These are phyloP conservation scores for Gila orcuttii DNA, from an alignment of 2,113 vertebrate genomes.

Conservation along the genomic window DNA sequence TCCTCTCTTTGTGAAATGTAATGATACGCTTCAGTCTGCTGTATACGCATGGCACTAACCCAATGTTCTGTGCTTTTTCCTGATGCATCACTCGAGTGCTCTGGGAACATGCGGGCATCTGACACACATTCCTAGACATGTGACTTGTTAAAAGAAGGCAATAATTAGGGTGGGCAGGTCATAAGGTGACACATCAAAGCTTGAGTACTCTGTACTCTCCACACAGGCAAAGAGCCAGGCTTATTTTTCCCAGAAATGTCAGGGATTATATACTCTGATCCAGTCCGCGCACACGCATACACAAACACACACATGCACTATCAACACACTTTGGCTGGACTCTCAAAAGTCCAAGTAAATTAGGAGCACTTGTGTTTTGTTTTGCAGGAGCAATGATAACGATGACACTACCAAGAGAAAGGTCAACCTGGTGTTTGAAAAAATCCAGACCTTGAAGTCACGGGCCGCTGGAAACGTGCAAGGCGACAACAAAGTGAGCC, in stretches of 20 bases:
- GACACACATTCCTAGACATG: slow-evolving; percentile 42
- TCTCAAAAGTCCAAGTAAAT: slow-evolving; percentile 33
- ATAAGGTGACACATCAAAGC: slow-evolving; percentile 72
- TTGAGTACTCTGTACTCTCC: slow-evolving; percentile 53
- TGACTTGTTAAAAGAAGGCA: slow-evolving; percentile 46
- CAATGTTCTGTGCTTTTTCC: slow-evolving; percentile 27
- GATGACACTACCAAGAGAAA: slow-evolving; percentile 94
- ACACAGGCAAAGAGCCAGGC: slow-evolving; percentile 58
- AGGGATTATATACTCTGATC: slow-evolving; percentile 60
- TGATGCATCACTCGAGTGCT: slow-evolving; percentile 13
- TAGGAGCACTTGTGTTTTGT: slow-evolving; percentile 48
- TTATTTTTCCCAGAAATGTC: slow-evolving; percentile 57
- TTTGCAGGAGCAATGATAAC: slow-evolving; percentile 86
- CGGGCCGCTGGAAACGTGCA: slow-evolving; percentile 83
- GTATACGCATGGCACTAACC: slow-evolving; percentile 38
- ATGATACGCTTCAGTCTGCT: slow-evolving; percentile 25
- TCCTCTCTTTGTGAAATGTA: slow-evolving; percentile 38
- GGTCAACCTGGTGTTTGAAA: slow-evolving; percentile 98
- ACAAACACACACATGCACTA: slow-evolving; percentile 48
- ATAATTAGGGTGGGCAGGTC: slow-evolving; percentile 65
- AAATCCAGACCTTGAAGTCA: slow-evolving; percentile 97
- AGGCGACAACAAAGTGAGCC: slow-evolving; percentile 75
- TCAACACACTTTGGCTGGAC: background rate
- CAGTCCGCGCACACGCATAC: slow-evolving; percentile 45
- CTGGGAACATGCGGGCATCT: slow-evolving; percentile 8